phyloP scores from a whole-genome alignment of 2,113 vertebrate species.

The Nothocercus nigrocapillus region DNA sequence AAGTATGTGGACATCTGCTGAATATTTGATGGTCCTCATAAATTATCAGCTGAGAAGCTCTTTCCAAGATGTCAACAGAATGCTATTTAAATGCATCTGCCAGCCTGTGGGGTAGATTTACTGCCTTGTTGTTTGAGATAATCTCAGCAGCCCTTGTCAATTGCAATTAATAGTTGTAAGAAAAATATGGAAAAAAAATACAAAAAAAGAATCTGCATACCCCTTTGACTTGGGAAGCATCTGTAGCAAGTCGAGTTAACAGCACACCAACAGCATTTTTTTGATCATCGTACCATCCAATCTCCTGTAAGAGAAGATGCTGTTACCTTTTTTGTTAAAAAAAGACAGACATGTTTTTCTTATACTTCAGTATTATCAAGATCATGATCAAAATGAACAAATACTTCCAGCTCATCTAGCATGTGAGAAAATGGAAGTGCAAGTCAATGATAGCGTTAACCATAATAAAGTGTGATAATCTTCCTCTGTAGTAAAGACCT shows the following conservation, averaged over 20 bases:
- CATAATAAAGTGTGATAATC: neutral
- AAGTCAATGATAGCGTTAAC: neutral
- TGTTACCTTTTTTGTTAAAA: neutral
- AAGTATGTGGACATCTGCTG: neutral
- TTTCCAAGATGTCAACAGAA: neutral
- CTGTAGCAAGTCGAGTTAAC: slow-evolving; percentile 83
- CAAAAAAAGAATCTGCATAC: slow-evolving; percentile 41
- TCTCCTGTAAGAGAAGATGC: slow-evolving; percentile 42
- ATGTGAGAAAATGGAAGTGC: neutral
- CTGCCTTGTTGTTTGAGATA: neutral
- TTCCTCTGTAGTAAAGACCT: neutral
- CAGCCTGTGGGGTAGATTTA: neutral
- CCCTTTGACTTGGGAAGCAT: slow-evolving; percentile 83
- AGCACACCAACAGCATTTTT: slow-evolving; percentile 78
- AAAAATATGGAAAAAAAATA: neutral
- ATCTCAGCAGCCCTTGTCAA: neutral
- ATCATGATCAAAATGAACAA: neutral
- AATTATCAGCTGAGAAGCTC: neutral
- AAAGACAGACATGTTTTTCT: neutral
- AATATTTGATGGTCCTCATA: neutral
- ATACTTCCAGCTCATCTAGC: neutral
- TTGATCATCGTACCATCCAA: slow-evolving; percentile 82
- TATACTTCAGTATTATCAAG: neutral
- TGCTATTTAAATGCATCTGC: neutral
- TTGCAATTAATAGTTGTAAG: neutral